Conservation (phyloP, 2,113 vertebrate genomes). For the Pristiophorus japonicus region DNA sequence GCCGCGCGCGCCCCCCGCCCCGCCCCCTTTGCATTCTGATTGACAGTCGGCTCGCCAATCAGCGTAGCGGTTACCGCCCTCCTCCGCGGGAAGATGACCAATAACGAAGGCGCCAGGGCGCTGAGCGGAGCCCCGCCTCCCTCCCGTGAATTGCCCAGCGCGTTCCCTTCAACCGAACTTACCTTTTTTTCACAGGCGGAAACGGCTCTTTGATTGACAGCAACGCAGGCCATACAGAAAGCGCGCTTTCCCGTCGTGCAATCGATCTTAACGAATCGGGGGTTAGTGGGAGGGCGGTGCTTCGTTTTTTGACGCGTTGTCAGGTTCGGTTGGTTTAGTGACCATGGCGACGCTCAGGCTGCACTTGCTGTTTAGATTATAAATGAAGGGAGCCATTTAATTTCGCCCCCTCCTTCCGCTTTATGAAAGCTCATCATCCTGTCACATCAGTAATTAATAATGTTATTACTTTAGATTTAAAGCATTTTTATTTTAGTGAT, state of each 20-base stretch:
- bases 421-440: not conserved
- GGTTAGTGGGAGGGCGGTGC: not conserved
- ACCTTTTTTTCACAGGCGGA: not conserved
- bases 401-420: not conserved
- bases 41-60: not conserved
- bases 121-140: not conserved
- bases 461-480: not conserved
- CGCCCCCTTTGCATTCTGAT: not conserved
- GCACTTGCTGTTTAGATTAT: not conserved
- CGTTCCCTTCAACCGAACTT: not conserved
- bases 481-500: not conserved
- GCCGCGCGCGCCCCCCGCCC: no score
- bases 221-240: accelerated
- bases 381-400: not conserved
- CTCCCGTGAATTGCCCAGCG: not conserved
- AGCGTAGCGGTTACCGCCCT: not conserved
- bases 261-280: not conserved
- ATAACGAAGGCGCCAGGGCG: not conserved
- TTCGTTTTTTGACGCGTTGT: not conserved
- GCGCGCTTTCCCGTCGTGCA: not conserved
- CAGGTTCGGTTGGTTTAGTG: slow-evolving; percentile 15
- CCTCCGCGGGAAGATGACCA: not conserved
- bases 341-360: slow-evolving; percentile 16
- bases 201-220: not conserved
- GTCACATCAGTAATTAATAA: not conserved